Percentiles rank a stretch among this genome's conserved stretches.
Conservation (phyloP, 2,113 vertebrate species). For the Lophura nycthemera region DNA sequence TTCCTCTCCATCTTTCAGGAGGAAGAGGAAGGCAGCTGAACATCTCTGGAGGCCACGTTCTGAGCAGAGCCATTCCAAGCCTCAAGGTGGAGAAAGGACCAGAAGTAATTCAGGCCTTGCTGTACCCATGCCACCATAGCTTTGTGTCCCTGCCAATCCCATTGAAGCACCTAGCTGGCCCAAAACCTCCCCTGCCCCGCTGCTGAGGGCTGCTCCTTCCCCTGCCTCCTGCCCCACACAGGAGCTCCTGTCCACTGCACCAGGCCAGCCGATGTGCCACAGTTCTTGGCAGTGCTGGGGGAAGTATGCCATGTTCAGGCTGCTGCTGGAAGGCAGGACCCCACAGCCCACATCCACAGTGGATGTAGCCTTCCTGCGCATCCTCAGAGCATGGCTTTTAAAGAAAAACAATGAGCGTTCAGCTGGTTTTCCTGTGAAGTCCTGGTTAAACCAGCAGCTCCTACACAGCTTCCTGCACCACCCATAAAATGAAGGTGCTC, state of each 20-base stretch:
- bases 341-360: fast-evolving
- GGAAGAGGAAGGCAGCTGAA: neutral
- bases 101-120: neutral
- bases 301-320: neutral
- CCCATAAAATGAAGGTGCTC: neutral
- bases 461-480: neutral
- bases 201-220: neutral
- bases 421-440: neutral
- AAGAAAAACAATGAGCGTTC: neutral
- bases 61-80: neutral
- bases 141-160: fast-evolving
- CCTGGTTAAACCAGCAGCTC: neutral
- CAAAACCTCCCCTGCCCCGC: neutral
- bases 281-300: fast-evolving
- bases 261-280: neutral
- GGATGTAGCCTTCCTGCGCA: fast-evolving
- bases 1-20: neutral
- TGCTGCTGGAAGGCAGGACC: neutral
- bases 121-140: neutral
- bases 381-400: neutral
- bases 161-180: neutral
- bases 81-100: neutral
- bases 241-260: neutral
- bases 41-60: neutral
- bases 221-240: neutral